Evolutionary conservation across 35 echinoderm and acorn worm genomes (phyloP).

Genomic region (Ptychodera flava): DNA sequence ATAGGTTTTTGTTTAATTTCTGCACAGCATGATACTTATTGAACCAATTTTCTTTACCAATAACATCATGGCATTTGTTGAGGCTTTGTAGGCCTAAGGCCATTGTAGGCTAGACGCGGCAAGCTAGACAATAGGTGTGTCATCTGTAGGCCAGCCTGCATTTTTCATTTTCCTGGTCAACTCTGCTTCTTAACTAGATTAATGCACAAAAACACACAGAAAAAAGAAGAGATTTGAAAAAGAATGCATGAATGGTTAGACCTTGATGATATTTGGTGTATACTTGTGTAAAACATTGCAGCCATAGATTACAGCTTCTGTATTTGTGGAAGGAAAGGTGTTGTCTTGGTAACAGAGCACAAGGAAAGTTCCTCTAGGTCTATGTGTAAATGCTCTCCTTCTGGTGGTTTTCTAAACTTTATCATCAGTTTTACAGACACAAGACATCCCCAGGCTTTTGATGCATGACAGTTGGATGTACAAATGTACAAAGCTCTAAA

Average conservation of each 20-base stretch:
- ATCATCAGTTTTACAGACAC: too few species aligned
- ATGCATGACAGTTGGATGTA: too few species aligned
- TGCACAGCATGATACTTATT: neutral
- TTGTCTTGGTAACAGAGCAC: too few species aligned
- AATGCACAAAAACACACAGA: neutral
- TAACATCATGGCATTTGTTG: slow-evolving; percentile 1
- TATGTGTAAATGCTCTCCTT: too few species aligned
- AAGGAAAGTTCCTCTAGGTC: too few species aligned
- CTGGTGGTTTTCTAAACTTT: too few species aligned
- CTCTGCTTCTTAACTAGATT: neutral
- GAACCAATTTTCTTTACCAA: neutral
- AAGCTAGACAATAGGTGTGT: neutral
- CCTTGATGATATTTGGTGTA: neutral
- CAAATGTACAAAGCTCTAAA: too few species aligned
- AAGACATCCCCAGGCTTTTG: too few species aligned
- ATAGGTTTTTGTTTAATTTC: neutral
- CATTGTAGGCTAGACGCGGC: neutral
- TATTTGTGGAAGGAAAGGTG: too few species aligned
- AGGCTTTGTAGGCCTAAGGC: neutral
- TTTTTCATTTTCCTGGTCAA: neutral
- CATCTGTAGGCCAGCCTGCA: neutral
- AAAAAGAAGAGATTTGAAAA: neutral
- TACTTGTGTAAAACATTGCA: too few species aligned
- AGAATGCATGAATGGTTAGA: neutral
- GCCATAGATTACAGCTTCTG: too few species aligned